Conservation (phyloP, 2,888 invertebrate species). For the Bursaphelenchus okinawaensis region DNA sequence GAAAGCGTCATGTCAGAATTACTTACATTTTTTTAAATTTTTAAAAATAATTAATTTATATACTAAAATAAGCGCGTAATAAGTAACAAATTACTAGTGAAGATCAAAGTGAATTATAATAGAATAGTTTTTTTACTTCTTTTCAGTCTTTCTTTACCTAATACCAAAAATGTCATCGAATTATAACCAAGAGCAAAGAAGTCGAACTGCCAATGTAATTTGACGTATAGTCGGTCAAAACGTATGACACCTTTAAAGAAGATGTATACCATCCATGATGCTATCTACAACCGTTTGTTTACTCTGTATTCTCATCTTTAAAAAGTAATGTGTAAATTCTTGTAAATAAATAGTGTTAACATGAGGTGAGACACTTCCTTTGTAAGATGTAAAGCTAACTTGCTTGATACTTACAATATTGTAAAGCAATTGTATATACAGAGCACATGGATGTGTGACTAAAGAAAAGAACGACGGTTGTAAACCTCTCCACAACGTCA, state of each 20-base stretch:
- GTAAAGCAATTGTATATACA: slow-evolving; percentile 32
- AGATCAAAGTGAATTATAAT: too few species aligned
- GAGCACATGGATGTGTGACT: slow-evolving; percentile 32
- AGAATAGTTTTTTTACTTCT: too few species aligned
- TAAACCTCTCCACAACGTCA: slow-evolving; percentile 26
- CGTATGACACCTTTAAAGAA: slow-evolving; percentile 29
- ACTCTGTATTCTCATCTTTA: background rate
- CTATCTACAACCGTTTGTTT: slow-evolving; percentile 15
- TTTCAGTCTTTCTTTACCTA: slow-evolving; percentile 5
- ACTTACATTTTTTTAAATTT: too few species aligned
- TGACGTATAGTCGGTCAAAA: slow-evolving; percentile 33
- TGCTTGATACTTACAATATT: slow-evolving; percentile 24
- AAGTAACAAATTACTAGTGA: too few species aligned
- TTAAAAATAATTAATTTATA: too few species aligned
- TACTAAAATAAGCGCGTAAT: background rate
- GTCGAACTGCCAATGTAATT: slow-evolving; percentile 36
- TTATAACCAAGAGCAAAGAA: slow-evolving; percentile 37
- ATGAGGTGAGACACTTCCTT: background rate
- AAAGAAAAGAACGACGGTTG: slow-evolving; percentile 32
- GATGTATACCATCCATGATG: slow-evolving; percentile 23
- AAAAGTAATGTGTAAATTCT: background rate
- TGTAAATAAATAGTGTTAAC: background rate
- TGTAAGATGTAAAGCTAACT: too few species aligned
- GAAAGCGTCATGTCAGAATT: too few species aligned
- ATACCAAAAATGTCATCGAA: slow-evolving; percentile 24